Base-by-base conservation (phyloP, 1,140 invertebrate genomes). In the Drosophila repletoides region DNA sequence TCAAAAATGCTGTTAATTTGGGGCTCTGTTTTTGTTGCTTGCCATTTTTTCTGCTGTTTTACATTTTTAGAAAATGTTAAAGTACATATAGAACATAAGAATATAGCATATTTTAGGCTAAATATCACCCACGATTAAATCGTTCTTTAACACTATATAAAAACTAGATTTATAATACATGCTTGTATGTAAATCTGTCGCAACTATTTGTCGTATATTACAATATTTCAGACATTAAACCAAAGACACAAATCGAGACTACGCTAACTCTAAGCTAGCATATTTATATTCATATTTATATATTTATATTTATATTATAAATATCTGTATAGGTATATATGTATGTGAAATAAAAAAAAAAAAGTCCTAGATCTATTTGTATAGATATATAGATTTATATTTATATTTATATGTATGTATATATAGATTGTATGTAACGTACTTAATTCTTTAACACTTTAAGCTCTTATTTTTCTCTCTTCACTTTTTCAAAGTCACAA, bases 71-170 rank as follows among this genome's bases (percentile, higher is more conserved):
- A 86, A 86, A 86, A 86, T 86, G 80, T 74, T 80, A 86, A 86
- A 86, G 80, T 84, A 84, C 74, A 61, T 69, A 52, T n/a, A 86
- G 80, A 86, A 86, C 80, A 84, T 86, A 86, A 86, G 81, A 86
- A 86, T 86, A 86, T 84, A 86, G 80, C 75, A 87, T 79, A 87
- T 87, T 83, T 80, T 89, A 89, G 81, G 81, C 87, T 89, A 89
- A 89, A 89, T 89, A 89, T 89, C 87, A 89, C 87, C 88, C 79
- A 89, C 87, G 87, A 89, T 89, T 89, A 76, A 76, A 89, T 89
- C 87, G 87, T 72, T 84, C 72, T 77, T 87, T 86, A 86, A 80
- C 59, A 76, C 80, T 86, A 86, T 72, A 69, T 76, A 86, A 84
- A 84, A 68, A 86, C 75, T 84, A 84, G 80, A 71, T 65, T 63